Evolutionary conservation across 2,113 vertebrate species (phyloP).

Genomic region (Passer domesticus): DNA sequence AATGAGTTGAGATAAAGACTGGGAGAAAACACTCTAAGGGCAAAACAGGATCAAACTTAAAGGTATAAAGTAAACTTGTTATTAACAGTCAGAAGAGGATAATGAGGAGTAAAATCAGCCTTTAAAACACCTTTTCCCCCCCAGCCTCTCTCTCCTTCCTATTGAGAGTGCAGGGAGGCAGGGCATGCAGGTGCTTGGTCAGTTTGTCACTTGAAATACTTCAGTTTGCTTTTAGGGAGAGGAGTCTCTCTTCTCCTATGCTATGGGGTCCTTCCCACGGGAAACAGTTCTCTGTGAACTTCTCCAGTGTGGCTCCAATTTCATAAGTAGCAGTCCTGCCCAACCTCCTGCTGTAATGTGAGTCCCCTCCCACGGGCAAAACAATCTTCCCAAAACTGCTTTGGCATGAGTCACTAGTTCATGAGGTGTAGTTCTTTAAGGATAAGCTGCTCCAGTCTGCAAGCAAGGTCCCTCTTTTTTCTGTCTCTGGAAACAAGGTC

Average conservation of each 20-base stretch:
- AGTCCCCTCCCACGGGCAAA: not conserved
- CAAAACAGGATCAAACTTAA: not conserved
- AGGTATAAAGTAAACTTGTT: not conserved
- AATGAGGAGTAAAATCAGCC: not conserved
- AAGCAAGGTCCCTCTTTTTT: not conserved
- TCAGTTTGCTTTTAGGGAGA: not conserved
- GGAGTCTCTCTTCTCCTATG: too few relatives aligned
- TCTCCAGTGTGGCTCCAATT: not conserved
- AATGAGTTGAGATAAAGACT: not conserved
- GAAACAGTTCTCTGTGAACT: not conserved
- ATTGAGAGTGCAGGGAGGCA: accelerated
- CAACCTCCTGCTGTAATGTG: not conserved
- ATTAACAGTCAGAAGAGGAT: not conserved
- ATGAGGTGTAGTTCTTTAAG: not conserved
- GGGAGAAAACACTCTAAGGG: not conserved
- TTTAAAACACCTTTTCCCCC: not conserved
- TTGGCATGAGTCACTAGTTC: not conserved
- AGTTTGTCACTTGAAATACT: accelerated
- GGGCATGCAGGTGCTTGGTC: accelerated
- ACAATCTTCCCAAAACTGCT: not conserved
- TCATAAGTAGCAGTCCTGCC: accelerated
- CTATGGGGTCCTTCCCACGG: too few relatives aligned
- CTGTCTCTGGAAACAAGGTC: not conserved
- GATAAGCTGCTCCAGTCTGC: not conserved
- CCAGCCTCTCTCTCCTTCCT: not conserved